These are phyloP conservation scores for Pediacus dermestoides DNA, from an alignment of 2,888 invertebrate genomes.

Conservation along the genomic window DNA sequence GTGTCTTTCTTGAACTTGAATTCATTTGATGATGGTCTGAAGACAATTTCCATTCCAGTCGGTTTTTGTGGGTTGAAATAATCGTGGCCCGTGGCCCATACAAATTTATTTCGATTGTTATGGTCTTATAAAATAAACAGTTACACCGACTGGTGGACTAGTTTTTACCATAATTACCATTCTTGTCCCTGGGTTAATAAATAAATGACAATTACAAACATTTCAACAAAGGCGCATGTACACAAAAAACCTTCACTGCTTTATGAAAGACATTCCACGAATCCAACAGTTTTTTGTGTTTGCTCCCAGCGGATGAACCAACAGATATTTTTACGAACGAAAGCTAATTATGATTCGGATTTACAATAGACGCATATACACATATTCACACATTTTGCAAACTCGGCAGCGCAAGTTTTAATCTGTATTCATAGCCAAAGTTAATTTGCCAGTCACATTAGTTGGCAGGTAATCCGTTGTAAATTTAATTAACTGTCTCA, in stretches of 20 bases:
- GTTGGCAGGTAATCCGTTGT: conserved; percentile 3
- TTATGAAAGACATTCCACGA: not conserved
- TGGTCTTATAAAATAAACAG: conserved; percentile 12
- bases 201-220: conserved; percentile 18
- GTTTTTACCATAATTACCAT: conserved; percentile 21
- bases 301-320: no score
- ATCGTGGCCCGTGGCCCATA: conserved; percentile 3
- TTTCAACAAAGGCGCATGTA: conserved; percentile 8
- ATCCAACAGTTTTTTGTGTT: no score
- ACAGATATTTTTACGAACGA: no score
- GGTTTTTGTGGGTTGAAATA: no score
- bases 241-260: conserved; percentile 10
- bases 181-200: conserved; percentile 14
- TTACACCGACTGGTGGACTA: conserved; percentile 9
- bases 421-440: not conserved
- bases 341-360: no score
- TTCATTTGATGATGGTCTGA: no score
- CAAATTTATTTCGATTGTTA: conserved; percentile 4
- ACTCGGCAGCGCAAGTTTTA: no score
- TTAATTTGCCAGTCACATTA: not conserved
- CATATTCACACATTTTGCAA: no score
- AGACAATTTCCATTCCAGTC: no score
- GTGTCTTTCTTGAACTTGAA: no score
- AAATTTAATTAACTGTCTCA: conserved; percentile 7
- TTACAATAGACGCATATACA: no score